Evolutionary conservation across 2,797 vertebrate genomes (phyloP), one percentile per base, ranked within the genome.

Genomic region (Enoplosus armatus): DNA sequence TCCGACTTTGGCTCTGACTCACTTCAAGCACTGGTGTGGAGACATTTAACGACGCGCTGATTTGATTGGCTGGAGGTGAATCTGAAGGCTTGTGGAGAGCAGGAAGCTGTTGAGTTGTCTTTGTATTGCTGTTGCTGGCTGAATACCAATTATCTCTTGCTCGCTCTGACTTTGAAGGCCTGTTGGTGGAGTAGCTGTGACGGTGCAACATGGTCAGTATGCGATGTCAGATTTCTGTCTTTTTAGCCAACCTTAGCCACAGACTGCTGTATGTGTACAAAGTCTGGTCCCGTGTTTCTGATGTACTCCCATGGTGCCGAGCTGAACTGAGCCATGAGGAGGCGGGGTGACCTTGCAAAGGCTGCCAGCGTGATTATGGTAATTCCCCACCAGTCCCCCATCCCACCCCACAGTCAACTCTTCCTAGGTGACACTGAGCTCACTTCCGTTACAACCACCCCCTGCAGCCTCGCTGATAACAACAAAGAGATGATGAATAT

Each of bases 321-420:
- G 75, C 75, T 69, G 73, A 74, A 75, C 75, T n/a, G 45, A 47
- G 45, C 20, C 1, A 18, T 47, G 84, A 75, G 79, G 76, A 80
- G 54, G 78, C 80, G 82, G 88, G 91, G 91, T 94, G 91, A 95
- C 93, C 94, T 94, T 85, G 80, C 82, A 82, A 82, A 83, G 85
- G 82, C 84, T 87, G 81, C 85, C 79, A 78, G 80, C 33, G 8
- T 82, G 87, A 92, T 94, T 92, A 93, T 93, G 87, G 74, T 91
- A 91, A 93, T 92, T 77, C 80, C 80, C 77, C 78, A 50, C 77
- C 70, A n/a, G n/a, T n/a, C 74, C 64, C 60, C 69, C n/a, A 59
- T 82, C 78, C 84, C 77, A 84, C 77, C 81, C 75, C 53, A 72
- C 48, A 72, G 77, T 85, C 80, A 85, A 82, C 83, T 80, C 86